Evolutionary conservation across 2,888 invertebrate species (phyloP), one percentile per base, ranked within the genome.

Genomic region (Poecilobothrus nobilitatus): DNA sequence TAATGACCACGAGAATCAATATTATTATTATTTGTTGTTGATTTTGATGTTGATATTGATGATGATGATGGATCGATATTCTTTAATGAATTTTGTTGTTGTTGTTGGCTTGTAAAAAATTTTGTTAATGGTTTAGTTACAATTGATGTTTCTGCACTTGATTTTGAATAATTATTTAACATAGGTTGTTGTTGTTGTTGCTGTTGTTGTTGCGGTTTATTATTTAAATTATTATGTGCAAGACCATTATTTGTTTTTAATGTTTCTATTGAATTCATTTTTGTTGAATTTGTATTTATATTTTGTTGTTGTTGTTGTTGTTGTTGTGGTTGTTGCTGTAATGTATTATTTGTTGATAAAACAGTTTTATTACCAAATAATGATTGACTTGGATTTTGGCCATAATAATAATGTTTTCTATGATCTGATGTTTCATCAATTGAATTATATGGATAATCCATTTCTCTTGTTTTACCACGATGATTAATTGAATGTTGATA

Each of bases 81-180:
- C 21, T 33, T 64, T 68, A 68, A 1, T 65, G 67, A 44, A 67
- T 68, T 65, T 70, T 66, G 61, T 34, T 68, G 44, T 69, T 70
- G 63, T 71, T 61, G 63, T 67, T 33, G 67, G 68, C 64, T 66
- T 67, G 74, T 73, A 70, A 66, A 65, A 66, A 66, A 66, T 67
- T 66, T 33, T 67, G 34, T 67, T 67, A 66, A 63, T 67, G 69
- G 67, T 70, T 68, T 64, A 53, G 66, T 63, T 70, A 70, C 66
- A 64, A 70, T 72, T 71, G 70, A 12, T 71, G 70, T 69, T 53
- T 53, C 53, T 53, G 53, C 53, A 53, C 53, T 18, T 53, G 53
- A 53, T 12, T 53, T 53, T n/a, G n/a, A 18, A n/a, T 53, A 53
- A 53, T 53, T 53, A 53, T 53, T 53, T 53, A 53, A 12, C 18